These are phyloP conservation scores for Podabrus alpinus DNA, from an alignment of 2,888 invertebrate species.

Conservation along the genomic window DNA sequence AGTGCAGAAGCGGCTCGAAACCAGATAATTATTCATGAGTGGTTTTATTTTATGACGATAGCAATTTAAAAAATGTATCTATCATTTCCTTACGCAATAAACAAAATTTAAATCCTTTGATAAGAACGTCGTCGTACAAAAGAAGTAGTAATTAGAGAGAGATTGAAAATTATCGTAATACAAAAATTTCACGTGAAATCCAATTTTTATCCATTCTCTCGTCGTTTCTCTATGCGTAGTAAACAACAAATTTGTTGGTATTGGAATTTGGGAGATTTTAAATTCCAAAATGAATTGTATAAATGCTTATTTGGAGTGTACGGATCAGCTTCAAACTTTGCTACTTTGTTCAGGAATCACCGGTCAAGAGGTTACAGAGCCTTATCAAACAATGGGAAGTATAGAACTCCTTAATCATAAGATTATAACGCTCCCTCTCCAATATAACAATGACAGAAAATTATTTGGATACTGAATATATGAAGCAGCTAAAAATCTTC, in stretches of 20 bases:
- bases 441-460: background rate
- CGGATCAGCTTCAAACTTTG: background rate
- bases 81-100: background rate
- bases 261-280: background rate
- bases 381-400: background rate
- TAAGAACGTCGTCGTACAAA: background rate
- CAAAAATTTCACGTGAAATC: background rate
- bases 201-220: background rate
- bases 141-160: background rate
- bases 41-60: background rate
- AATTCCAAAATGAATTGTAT: background rate
- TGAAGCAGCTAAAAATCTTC: background rate
- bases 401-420: background rate
- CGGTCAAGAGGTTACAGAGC: background rate
- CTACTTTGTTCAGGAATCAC: background rate
- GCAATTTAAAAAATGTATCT: background rate
- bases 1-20: background rate
- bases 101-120: background rate
- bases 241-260: background rate
- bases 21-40: conserved; percentile 1
- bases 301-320: background rate
- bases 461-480: background rate
- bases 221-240: background rate
- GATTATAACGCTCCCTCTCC: background rate
- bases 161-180: background rate